A percentile compares a stretch with the other conserved stretches of the same genome.
These are phyloP conservation scores for Falco peregrinus DNA, from an alignment of 2,797 vertebrate genomes.

Conservation along the genomic window DNA sequence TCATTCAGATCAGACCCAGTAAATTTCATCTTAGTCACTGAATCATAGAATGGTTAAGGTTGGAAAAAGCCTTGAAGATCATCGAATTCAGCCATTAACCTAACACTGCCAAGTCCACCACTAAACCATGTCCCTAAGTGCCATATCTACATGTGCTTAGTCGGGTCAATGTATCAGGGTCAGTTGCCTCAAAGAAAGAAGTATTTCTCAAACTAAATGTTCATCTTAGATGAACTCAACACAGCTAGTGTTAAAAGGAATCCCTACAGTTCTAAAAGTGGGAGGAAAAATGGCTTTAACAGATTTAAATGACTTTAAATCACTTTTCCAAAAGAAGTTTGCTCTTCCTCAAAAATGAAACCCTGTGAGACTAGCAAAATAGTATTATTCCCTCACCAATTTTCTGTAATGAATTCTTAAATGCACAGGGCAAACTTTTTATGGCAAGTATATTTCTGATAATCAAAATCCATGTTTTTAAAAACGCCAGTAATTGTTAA, in stretches of 20 bases:
- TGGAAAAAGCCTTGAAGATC: neutral
- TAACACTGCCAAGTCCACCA: no score
- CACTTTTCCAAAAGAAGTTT: neutral
- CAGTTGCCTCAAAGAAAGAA: neutral
- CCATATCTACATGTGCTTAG: neutral
- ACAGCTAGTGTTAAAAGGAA: neutral
- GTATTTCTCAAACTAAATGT: neutral
- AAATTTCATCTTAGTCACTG: neutral
- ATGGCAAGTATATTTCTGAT: neutral
- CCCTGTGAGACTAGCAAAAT: neutral
- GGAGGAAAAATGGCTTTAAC: rapidly evolving
- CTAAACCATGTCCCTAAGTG: no score
- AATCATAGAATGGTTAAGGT: neutral
- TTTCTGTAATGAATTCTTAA: neutral
- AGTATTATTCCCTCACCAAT: neutral
- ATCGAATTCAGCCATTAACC: no score
- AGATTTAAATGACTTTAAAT: neutral
- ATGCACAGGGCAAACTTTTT: neutral
- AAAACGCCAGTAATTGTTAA: neutral
- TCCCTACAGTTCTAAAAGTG: neutral
- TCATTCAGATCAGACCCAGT: neutral
- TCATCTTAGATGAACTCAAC: neutral
- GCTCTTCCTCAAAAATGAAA: neutral
- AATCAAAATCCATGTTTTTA: neutral
- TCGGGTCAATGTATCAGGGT: no score